Conservation (phyloP, 1,140 invertebrate genomes). For the Drosophila arawakana region DNA sequence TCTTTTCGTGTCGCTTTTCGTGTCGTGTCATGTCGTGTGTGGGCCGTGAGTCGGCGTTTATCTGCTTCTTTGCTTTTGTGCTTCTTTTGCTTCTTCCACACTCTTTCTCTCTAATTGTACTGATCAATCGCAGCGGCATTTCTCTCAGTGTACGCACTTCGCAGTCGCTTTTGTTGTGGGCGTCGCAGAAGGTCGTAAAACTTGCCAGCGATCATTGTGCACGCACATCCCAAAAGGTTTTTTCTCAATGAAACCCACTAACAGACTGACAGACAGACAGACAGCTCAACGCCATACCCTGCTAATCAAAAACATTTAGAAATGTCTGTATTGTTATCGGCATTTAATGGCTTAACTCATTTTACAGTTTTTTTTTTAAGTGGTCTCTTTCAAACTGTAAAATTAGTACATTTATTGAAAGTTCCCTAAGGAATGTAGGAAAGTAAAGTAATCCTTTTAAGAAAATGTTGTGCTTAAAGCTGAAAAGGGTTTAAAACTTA, state of each 20-base stretch:
- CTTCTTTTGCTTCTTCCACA: slow-evolving; percentile 2
- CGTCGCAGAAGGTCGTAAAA: slow-evolving; percentile 78
- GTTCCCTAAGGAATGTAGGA: too few species aligned
- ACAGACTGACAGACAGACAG: slow-evolving; percentile 33
- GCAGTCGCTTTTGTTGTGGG: slow-evolving; percentile 54
- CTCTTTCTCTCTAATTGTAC: slow-evolving; percentile 45
- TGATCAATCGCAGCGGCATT: slow-evolving; percentile 46
- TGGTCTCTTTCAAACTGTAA: too few species aligned
- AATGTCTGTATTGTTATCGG: background rate
- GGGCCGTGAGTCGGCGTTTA: slow-evolving; percentile 64
- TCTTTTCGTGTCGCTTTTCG: background rate
- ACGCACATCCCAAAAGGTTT: slow-evolving; percentile 71
- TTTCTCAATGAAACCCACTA: slow-evolving; percentile 63
- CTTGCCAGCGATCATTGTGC: slow-evolving; percentile 63
- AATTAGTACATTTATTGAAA: too few species aligned
- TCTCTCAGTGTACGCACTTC: slow-evolving; percentile 66
- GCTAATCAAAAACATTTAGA: background rate
- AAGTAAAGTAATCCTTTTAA: too few species aligned
- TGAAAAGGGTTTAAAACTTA: too few species aligned
- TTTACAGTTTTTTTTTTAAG: too few species aligned
- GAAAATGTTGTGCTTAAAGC: too few species aligned
- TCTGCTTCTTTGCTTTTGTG: slow-evolving; percentile 30
- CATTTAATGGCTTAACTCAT: background rate
- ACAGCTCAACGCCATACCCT: slow-evolving; percentile 32
- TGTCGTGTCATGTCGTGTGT: slow-evolving; percentile 46